phyloP scores from a whole-genome alignment of 2,888 invertebrate species.

The Rhodophaea formosa region DNA sequence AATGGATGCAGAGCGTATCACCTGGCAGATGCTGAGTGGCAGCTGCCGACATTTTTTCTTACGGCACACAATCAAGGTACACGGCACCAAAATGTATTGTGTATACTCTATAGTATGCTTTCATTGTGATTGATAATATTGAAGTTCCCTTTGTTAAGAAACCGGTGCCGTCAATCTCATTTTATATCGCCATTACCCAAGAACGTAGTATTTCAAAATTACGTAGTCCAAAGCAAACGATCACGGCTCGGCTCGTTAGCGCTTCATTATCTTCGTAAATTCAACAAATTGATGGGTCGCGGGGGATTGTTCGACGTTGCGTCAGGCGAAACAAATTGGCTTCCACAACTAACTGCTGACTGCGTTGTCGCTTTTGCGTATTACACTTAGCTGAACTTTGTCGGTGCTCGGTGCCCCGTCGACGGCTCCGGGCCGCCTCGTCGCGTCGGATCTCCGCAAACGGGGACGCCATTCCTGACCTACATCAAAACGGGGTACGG shows the following conservation, averaged over 20 bases:
- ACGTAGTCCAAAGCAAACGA: conserved; percentile 12
- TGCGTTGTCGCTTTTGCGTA: conserved; percentile 33
- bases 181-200: background rate
- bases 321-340: conserved; percentile 47
- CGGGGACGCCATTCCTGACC: conserved; percentile 68
- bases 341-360: conserved; percentile 36
- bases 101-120: background rate
- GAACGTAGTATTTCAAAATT: conserved; percentile 16
- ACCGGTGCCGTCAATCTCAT: conserved; percentile 3
- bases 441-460: conserved; percentile 43
- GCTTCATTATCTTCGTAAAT: conserved; percentile 23
- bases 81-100: conserved; percentile 20
- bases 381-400: conserved; percentile 38
- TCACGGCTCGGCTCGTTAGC: conserved; percentile 13
- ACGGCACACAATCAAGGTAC: conserved; percentile 24
- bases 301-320: conserved; percentile 31
- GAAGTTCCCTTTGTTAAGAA: background rate
- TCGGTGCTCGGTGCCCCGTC: conserved; percentile 29
- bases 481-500: conserved; percentile 60
- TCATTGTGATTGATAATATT: background rate
- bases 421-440: conserved; percentile 27
- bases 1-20: conserved; percentile 20
- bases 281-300: conserved; percentile 9
- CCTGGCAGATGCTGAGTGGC: conserved; percentile 46
- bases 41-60: conserved; percentile 46